Conservation (phyloP, 2,888 invertebrate species). For the Scaptomyza reducta region DNA sequence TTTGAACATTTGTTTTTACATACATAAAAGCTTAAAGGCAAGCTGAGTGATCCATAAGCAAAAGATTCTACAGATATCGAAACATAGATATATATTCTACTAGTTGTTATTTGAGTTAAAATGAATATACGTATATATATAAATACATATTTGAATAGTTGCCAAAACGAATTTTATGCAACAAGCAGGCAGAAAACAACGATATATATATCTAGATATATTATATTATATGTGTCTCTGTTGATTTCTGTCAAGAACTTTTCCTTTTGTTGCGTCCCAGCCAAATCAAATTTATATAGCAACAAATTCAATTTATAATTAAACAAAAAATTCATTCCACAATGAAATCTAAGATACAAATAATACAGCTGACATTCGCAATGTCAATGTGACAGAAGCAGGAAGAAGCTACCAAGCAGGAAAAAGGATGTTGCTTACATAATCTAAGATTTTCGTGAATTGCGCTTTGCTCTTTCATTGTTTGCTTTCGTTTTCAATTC, state of each 20-base stretch:
- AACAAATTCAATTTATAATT: conserved; percentile 23
- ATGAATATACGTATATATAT: conserved; percentile 14
- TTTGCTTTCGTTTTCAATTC: conserved; percentile 52
- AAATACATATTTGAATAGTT: conserved; percentile 71
- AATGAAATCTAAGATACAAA: conserved; percentile 12
- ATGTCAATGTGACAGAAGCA: conserved; percentile 36
- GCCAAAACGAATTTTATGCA: conserved; percentile 73
- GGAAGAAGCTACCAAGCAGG: neutral
- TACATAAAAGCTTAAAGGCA: conserved; percentile 17
- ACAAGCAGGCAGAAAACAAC: conserved; percentile 48
- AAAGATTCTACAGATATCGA: conserved; percentile 43
- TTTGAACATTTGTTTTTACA: conserved; percentile 28
- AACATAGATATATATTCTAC: conserved; percentile 48
- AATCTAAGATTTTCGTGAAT: conserved; percentile 15
- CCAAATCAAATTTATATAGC: conserved; percentile 11
- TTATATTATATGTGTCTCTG: conserved; percentile 32
- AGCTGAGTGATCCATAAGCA: conserved; percentile 52
- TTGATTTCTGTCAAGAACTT: conserved; percentile 37
- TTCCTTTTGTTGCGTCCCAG: conserved; percentile 33
- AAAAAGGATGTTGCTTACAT: conserved; percentile 43
- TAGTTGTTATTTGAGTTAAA: conserved; percentile 52
- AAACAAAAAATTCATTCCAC: conserved; percentile 18
- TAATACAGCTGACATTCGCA: conserved; percentile 45
- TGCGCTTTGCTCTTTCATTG: conserved; percentile 7
- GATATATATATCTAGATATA: conserved; percentile 19